Conservation (phyloP, 92 coral and sea anemone genomes). For the Paragorgia papillata region DNA sequence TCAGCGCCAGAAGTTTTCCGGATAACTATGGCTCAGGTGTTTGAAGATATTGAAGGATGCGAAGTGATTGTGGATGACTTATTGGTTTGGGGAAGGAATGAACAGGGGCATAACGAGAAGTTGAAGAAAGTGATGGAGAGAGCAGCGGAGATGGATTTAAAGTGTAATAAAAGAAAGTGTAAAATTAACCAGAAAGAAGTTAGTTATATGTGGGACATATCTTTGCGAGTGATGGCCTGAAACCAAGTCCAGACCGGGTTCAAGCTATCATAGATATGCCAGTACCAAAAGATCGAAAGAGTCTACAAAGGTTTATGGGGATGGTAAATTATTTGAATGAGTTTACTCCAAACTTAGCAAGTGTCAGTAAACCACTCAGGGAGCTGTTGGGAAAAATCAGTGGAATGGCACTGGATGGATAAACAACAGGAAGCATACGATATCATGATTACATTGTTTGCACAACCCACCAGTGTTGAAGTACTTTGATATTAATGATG, state of each 20-base stretch:
- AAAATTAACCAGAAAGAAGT: neutral
- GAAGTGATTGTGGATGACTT: slow-evolving; percentile 32
- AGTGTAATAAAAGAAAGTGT: neutral
- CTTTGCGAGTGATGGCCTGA: slow-evolving; percentile 6
- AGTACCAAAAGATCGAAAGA: slow-evolving; percentile 28
- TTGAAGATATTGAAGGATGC: slow-evolving; percentile 28
- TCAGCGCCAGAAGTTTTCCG: slow-evolving; percentile 4
- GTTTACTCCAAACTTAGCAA: slow-evolving; percentile 46
- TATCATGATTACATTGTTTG: slow-evolving; percentile 20
- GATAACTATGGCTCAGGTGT: slow-evolving; percentile 16
- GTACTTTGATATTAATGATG: slow-evolving; percentile 40
- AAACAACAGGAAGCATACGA: slow-evolving; percentile 40
- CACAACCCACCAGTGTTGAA: slow-evolving; percentile 42
- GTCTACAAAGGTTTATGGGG: slow-evolving; percentile 46
- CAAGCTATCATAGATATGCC: slow-evolving; percentile 29
- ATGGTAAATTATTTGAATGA: slow-evolving; percentile 38
- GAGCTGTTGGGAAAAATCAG: slow-evolving; percentile 24
- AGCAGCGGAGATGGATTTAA: slow-evolving; percentile 1
- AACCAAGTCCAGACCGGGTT: slow-evolving; percentile 42
- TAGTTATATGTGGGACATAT: neutral
- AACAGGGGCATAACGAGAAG: slow-evolving; percentile 4
- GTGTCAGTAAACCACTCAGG: slow-evolving; percentile 29
- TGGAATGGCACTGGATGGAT: slow-evolving; percentile 44
- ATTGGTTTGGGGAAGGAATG: slow-evolving; percentile 1
- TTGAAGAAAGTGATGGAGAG: slow-evolving; percentile 21